These are phyloP conservation scores for Protophormia terraenovae DNA, from an alignment of 2,888 invertebrate species.

Conservation along the genomic window DNA sequence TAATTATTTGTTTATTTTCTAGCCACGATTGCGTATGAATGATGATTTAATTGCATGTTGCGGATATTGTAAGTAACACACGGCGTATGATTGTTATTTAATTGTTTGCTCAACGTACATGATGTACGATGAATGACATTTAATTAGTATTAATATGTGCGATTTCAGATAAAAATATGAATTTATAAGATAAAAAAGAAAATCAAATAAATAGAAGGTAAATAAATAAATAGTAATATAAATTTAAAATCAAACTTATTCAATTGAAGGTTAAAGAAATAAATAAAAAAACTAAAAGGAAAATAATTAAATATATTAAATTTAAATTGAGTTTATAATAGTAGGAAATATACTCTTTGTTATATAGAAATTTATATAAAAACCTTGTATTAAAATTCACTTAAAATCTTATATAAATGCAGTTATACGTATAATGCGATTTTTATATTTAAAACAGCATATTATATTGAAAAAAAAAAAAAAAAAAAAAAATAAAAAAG, in stretches of 20 bases:
- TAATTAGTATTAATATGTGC: conserved; percentile 32
- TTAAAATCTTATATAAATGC: not conserved
- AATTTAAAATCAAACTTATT: not conserved
- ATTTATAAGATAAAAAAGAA: not conserved
- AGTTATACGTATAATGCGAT: not conserved
- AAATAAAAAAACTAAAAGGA: not conserved
- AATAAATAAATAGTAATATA: not conserved
- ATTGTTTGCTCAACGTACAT: conserved; percentile 18
- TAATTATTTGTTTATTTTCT: not conserved
- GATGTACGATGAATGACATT: conserved; percentile 25
- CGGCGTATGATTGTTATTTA: conserved; percentile 54
- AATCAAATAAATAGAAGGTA: not conserved
- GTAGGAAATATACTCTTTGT: too few relatives aligned
- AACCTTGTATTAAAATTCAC: not conserved
- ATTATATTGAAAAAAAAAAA: not conserved
- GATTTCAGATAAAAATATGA: not conserved
- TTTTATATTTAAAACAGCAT: not conserved
- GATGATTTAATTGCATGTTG: conserved; percentile 34
- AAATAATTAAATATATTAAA: too few relatives aligned
- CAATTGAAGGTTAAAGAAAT: not conserved
- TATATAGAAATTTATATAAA: not conserved
- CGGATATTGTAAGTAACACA: conserved; percentile 31
- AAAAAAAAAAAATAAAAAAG: not conserved
- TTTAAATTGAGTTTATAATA: too few relatives aligned
- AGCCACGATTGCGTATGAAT: conserved; percentile 14